phyloP scores from a whole-genome alignment of 2,888 invertebrate genomes.

The Noctua janthina region DNA sequence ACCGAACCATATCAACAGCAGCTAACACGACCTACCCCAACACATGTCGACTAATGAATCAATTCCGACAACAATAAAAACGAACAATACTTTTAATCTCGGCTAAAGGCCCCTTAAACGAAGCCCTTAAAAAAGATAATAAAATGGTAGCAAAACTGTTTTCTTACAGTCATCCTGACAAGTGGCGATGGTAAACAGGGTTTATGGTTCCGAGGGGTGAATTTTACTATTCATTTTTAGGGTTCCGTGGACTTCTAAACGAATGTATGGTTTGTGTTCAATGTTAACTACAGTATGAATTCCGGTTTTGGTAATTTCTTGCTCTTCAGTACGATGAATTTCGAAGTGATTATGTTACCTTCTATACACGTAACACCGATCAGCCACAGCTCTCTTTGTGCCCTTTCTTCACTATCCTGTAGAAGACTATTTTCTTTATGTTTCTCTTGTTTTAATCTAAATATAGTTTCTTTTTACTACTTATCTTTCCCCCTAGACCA shows the following conservation, averaged over 20 bases:
- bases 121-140: constrained; percentile 72
- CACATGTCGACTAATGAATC: constrained; percentile 67
- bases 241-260: constrained; percentile 53
- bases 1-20: constrained; percentile 48
- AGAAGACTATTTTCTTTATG: neutral
- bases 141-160: constrained; percentile 79
- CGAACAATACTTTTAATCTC: constrained; percentile 71
- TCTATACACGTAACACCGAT: too few species aligned
- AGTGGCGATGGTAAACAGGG: constrained; percentile 84
- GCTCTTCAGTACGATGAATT: neutral
- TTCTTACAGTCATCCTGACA: constrained; percentile 83
- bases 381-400: too few species aligned
- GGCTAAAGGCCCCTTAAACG: constrained; percentile 69
- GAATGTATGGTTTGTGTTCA: neutral
- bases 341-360: neutral
- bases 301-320: neutral
- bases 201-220: constrained; percentile 81
- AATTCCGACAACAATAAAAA: constrained; percentile 68
- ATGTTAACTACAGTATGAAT: neutral
- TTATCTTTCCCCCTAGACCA: neutral
- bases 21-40: constrained; percentile 51
- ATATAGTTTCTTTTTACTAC: neutral
- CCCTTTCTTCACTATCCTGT: neutral
- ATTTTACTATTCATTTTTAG: constrained; percentile 79
- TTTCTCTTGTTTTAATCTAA: neutral